phyloP scores from a whole-genome alignment of 2,113 vertebrate genomes.

The Tragelaphus scriptus region DNA sequence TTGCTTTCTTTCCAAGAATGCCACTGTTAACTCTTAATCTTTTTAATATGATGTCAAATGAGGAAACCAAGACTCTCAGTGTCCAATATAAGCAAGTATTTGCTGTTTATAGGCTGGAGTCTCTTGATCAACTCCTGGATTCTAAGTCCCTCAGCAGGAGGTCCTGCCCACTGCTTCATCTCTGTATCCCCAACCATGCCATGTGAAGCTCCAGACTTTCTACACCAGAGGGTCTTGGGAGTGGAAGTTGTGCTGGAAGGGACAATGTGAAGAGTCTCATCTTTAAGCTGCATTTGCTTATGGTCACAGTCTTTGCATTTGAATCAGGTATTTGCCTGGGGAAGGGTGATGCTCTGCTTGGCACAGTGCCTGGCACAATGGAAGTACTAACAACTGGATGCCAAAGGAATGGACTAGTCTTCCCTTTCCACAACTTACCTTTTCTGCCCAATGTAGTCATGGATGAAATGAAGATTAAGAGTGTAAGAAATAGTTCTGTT shows the following conservation, averaged over 20 bases:
- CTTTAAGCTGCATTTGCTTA: not conserved
- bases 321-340: not conserved
- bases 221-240: not conserved
- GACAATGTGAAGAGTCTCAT: not conserved
- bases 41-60: not conserved
- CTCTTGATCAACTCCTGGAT: not conserved
- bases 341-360: not conserved
- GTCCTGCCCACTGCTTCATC: not conserved
- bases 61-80: not conserved
- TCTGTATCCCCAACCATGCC: not conserved
- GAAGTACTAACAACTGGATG: not conserved
- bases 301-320: not conserved
- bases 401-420: not conserved
- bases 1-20: conserved; percentile 9
- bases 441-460: not conserved
- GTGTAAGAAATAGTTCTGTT: conserved; percentile 70
- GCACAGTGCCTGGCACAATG: not conserved
- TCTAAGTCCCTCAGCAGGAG: not conserved
- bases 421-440: not conserved
- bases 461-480: not conserved
- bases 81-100: not conserved
- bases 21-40: not conserved
- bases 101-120: not conserved
- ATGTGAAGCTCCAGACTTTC: not conserved
- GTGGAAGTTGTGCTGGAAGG: not conserved